Percentiles rank a stretch among this genome's conserved stretches.
These are phyloP conservation scores for Macrobrachium rosenbergii DNA, from an alignment of 1,140 invertebrate species.

Conservation along the genomic window DNA sequence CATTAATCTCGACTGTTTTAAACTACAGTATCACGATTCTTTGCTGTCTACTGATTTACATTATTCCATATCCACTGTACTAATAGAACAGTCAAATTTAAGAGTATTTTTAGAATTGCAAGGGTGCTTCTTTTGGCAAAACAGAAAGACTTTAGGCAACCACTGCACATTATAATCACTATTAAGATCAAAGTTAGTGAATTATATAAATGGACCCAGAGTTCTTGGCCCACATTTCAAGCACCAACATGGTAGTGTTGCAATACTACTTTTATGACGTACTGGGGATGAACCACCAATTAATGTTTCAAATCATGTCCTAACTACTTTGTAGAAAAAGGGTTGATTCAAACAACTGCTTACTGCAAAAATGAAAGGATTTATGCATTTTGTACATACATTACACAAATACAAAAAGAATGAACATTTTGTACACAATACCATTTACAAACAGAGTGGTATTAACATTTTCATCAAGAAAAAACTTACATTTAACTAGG, in stretches of 20 bases:
- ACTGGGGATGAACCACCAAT: neutral
- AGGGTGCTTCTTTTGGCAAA: no score
- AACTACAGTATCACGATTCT: no score
- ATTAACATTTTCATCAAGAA: slow-evolving; percentile 64
- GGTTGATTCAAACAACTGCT: slow-evolving; percentile 31
- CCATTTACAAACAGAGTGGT: slow-evolving; percentile 65
- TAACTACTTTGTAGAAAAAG: neutral
- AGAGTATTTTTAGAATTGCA: no score
- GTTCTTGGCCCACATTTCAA: no score
- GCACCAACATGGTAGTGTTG: neutral
- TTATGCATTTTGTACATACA: slow-evolving; percentile 65
- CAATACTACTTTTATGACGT: neutral
- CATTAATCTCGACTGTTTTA: no score
- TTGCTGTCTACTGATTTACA: no score
- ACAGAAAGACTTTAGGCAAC: no score
- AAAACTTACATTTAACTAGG: slow-evolving; percentile 60
- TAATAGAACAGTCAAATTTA: no score
- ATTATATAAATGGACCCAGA: no score
- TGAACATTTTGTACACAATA: slow-evolving; percentile 65
- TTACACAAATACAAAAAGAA: slow-evolving; percentile 65
- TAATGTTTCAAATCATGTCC: neutral
- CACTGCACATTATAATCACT: no score
- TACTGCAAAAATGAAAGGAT: slow-evolving; percentile 65
- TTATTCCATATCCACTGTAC: no score
- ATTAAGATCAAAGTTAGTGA: no score